A percentile compares a stretch with the other conserved stretches of the same genome.
Evolutionary conservation across 1,140 invertebrate species (phyloP).

Genomic region (Drosophila carrolli): DNA sequence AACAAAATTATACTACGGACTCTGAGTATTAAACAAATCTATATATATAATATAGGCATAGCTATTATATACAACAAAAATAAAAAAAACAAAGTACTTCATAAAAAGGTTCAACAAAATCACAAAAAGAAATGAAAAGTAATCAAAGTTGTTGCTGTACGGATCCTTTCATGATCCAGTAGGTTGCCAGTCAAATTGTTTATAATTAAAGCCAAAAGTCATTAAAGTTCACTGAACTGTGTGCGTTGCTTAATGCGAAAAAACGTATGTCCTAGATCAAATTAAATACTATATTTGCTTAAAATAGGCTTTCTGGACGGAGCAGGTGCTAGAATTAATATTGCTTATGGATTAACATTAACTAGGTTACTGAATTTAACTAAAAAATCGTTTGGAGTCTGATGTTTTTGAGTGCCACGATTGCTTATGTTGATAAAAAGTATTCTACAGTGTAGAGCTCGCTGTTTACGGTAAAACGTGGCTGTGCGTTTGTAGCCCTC

Average conservation of each 20-base stretch:
- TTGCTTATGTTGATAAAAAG: conserved; percentile 35
- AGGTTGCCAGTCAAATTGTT: conserved; percentile 25
- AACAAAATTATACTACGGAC: conserved; percentile 69
- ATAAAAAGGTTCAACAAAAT: conserved; percentile 67
- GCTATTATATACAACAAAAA: conserved; percentile 51
- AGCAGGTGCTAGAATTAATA: conserved; percentile 46
- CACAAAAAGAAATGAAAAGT: conserved; percentile 59
- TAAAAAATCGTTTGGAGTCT: conserved; percentile 36
- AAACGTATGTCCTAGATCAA: conserved; percentile 7
- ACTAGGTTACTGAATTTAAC: conserved; percentile 43
- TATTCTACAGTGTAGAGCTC: conserved; percentile 49
- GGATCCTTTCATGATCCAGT: neutral
- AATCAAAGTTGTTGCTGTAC: neutral
- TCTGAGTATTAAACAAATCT: conserved; percentile 73
- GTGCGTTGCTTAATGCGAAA: conserved; percentile 5
- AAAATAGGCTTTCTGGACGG: conserved; percentile 69
- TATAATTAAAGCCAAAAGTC: conserved; percentile 47
- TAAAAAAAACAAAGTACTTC: conserved; percentile 50
- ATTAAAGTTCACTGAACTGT: conserved; percentile 46
- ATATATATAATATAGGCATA: conserved; percentile 33
- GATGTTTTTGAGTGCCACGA: conserved; percentile 24
- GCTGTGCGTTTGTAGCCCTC: conserved; percentile 30
- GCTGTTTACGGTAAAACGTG: conserved; percentile 25
- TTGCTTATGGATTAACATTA: conserved; percentile 41
- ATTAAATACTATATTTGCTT: conserved; percentile 13